These are phyloP conservation scores for Flexamia atlantica DNA, from an alignment of 2,888 invertebrate species.

Conservation along the genomic window DNA sequence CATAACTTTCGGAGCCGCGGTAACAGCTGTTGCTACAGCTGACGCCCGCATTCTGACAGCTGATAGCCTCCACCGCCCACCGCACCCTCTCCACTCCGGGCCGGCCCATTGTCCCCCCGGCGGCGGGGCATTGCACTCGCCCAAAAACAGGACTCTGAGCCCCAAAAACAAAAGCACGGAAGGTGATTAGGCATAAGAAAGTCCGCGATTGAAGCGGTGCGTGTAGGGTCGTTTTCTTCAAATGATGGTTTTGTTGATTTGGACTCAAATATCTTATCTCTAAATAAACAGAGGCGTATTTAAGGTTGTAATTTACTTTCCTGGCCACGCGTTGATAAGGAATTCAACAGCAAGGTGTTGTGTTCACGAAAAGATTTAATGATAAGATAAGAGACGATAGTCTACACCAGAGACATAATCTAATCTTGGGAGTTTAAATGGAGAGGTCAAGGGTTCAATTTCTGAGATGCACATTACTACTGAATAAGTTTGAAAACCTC, in stretches of 20 bases:
- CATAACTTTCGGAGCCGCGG: background rate
- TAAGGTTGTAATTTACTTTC: background rate
- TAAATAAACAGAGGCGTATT: too few relatives aligned
- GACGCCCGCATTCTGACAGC: conserved; percentile 32
- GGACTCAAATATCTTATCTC: too few relatives aligned
- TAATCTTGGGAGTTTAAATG: too few relatives aligned
- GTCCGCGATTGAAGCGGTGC: background rate
- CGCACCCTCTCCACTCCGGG: background rate
- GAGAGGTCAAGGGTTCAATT: too few relatives aligned
- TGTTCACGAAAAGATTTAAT: too few relatives aligned
- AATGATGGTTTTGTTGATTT: too few relatives aligned
- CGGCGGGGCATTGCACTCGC: conserved; percentile 2
- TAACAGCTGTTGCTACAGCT: conserved; percentile 23
- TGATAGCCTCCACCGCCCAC: background rate
- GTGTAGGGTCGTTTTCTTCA: background rate
- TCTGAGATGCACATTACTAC: too few relatives aligned
- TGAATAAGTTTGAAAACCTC: too few relatives aligned
- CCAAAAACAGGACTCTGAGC: background rate
- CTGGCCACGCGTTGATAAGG: too few relatives aligned
- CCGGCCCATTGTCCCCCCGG: background rate
- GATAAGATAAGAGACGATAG: too few relatives aligned
- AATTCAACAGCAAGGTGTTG: too few relatives aligned
- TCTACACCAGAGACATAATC: too few relatives aligned
- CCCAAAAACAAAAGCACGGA: background rate
- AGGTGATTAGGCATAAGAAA: background rate